phyloP scores from a whole-genome alignment of 2,797 vertebrate genomes.

The Thamnophis elegans region DNA sequence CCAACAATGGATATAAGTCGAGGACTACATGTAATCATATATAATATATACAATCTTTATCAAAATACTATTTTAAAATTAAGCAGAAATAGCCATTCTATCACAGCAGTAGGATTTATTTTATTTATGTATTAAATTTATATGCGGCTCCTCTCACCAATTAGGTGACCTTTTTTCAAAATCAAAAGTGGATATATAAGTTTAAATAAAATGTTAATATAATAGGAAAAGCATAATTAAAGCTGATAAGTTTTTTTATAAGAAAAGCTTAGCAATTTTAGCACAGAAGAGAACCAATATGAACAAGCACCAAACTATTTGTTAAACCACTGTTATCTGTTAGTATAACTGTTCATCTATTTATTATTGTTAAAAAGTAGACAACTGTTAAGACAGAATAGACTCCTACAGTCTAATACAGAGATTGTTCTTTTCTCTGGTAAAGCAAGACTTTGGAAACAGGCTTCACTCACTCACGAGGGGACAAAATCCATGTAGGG shows the following conservation, averaged over 20 bases:
- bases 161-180: background rate
- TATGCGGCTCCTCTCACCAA: background rate
- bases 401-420: conserved; percentile 37
- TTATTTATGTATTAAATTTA: background rate
- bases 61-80: background rate
- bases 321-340: background rate
- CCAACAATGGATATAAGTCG: background rate
- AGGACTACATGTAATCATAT: background rate
- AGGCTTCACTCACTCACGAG: conserved; percentile 34
- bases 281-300: background rate
- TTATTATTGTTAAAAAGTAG: conserved; percentile 11
- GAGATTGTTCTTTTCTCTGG: conserved; percentile 3
- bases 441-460: background rate
- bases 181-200: background rate
- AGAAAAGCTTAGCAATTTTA: background rate
- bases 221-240: background rate
- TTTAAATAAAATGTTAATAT: background rate
- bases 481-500: conserved; percentile 45
- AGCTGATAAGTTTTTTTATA: background rate
- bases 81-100: background rate
- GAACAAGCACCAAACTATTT: background rate
- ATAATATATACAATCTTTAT: background rate
- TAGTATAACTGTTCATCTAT: background rate
- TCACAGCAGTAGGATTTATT: background rate
- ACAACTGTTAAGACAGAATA: background rate